These are phyloP conservation scores for Crotalus helleri DNA, from an alignment of 2,113 vertebrate species.

Conservation along the genomic window DNA sequence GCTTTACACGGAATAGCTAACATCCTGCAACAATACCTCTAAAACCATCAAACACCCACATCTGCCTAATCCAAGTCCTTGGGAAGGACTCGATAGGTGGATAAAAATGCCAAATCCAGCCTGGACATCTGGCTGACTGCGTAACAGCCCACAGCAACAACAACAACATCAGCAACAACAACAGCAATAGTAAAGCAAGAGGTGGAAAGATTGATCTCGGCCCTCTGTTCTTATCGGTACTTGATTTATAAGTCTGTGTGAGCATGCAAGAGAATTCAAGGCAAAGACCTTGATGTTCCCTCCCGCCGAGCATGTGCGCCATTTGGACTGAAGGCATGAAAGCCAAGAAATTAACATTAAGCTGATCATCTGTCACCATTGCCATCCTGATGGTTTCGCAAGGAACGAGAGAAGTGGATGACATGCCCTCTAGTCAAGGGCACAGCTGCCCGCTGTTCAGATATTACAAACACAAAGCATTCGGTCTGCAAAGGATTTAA, in stretches of 20 bases:
- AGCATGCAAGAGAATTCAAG: conserved; percentile 78
- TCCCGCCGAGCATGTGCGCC: conserved; percentile 76
- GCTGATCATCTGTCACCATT: conserved; percentile 84
- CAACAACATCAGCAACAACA: not conserved
- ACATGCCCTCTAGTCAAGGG: conserved; percentile 83
- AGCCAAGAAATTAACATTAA: conserved; percentile 82
- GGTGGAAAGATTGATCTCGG: conserved; percentile 71
- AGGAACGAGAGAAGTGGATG: conserved; percentile 71
- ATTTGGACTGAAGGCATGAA: conserved; percentile 82
- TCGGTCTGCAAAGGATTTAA: conserved; percentile 67
- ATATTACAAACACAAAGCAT: conserved; percentile 72
- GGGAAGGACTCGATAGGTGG: not conserved
- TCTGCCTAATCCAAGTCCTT: no score
- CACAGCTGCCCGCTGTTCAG: conserved; percentile 74
- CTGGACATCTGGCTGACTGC: not conserved
- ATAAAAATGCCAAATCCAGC: not conserved
- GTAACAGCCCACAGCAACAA: no score
- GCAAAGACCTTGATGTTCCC: conserved; percentile 77
- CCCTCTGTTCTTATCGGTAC: conserved; percentile 74
- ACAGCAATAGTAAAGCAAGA: not conserved
- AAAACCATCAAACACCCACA: not conserved
- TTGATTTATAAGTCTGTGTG: conserved; percentile 80
- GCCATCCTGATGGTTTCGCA: conserved; percentile 76
- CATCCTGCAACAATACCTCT: not conserved
- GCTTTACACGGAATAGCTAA: not conserved